Conservation (phyloP, 1,140 invertebrate genomes). For the Leptinotarsa lineolata region DNA sequence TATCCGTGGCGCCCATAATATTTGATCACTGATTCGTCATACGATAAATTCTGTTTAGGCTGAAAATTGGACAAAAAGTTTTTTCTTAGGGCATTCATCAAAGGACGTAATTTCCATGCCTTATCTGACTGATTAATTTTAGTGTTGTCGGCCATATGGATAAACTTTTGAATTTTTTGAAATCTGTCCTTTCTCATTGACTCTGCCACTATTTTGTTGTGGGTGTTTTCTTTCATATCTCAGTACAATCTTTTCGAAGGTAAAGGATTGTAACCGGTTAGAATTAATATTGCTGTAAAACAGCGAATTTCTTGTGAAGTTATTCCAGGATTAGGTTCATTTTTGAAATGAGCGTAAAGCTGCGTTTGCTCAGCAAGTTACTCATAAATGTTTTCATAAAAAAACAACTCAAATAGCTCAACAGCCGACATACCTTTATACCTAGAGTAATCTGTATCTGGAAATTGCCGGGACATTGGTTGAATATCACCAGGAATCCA, state of each 20-base stretch:
- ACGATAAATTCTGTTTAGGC: not conserved
- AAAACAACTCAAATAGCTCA: not conserved
- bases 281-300: not conserved
- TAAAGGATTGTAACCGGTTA: not conserved
- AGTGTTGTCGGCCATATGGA: slow-evolving; percentile 25
- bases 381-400: not conserved
- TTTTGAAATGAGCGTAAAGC: not conserved
- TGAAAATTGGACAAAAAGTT: slow-evolving; percentile 19
- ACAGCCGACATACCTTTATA: not conserved
- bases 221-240: not conserved
- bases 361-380: not conserved
- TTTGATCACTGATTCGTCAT: slow-evolving; percentile 43
- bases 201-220: not conserved
- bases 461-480: not conserved
- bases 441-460: not conserved
- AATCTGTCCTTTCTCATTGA: not conserved
- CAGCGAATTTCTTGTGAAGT: not conserved
- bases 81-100: slow-evolving; percentile 24
- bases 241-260: not conserved
- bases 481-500: not conserved
- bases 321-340: not conserved
- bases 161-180: not conserved
- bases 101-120: not conserved
- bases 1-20: slow-evolving; percentile 41
- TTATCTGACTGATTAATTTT: not conserved